Conservation (phyloP, 2,888 invertebrate species). For the Hecatera dysodea region DNA sequence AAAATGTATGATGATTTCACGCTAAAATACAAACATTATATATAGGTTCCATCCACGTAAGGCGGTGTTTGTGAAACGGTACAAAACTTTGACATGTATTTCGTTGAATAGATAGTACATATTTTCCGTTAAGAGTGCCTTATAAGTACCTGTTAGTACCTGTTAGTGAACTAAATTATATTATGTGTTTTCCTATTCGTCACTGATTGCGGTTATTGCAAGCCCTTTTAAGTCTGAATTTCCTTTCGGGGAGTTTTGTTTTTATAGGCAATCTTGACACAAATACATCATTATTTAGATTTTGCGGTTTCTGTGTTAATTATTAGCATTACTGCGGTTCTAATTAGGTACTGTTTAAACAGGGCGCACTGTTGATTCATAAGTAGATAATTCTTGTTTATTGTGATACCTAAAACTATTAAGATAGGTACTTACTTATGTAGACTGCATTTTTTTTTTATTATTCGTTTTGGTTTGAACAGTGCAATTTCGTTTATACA, state of each 20-base stretch:
- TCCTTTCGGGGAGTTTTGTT: no score
- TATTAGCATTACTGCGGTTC: constrained; percentile 29
- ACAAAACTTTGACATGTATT: neutral
- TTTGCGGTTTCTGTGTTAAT: constrained; percentile 55
- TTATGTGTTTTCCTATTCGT: neutral
- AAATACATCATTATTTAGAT: constrained; percentile 43
- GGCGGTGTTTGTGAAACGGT: neutral
- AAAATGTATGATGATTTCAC: no score
- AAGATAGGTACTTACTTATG: neutral
- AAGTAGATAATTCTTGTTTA: constrained; percentile 29
- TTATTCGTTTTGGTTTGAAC: neutral
- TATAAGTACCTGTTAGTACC: neutral
- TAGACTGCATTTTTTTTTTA: no score
- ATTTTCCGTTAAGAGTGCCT: neutral
- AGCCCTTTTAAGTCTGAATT: neutral
- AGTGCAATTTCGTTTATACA: neutral
- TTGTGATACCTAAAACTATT: constrained; percentile 25
- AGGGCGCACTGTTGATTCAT: constrained; percentile 24
- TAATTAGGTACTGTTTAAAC: constrained; percentile 25
- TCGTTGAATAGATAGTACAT: neutral
- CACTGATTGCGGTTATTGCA: constrained; percentile 8
- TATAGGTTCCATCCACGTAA: no score
- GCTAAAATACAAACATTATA: no score
- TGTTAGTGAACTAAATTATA: neutral
- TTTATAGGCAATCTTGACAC: constrained; percentile 43